These are phyloP conservation scores for Epinephelus moara DNA, from an alignment of 2,113 vertebrate species.

Conservation along the genomic window DNA sequence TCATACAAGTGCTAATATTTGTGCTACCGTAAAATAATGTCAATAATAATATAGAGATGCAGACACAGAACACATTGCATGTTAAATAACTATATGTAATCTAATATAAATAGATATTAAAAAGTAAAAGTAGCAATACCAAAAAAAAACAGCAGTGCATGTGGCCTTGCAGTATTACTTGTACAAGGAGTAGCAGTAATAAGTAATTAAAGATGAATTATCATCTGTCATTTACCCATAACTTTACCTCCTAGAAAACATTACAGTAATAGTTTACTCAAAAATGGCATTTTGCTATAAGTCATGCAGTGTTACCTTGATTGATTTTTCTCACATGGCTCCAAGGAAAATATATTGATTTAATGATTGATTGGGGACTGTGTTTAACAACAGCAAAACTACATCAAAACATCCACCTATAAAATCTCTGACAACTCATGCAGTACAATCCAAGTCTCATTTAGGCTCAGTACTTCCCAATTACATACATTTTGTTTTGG, in stretches of 20 bases:
- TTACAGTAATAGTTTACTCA: no score
- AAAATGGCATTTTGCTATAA: no score
- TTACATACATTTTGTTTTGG: no score
- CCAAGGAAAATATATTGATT: no score
- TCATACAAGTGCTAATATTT: background rate
- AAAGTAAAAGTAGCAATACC: background rate
- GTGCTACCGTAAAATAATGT: background rate
- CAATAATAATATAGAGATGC: background rate
- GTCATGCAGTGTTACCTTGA: no score
- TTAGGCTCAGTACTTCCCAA: no score
- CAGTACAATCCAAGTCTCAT: no score
- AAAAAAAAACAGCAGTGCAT: background rate
- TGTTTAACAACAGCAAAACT: no score
- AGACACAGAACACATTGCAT: background rate
- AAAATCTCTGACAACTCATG: no score
- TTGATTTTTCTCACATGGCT: no score
- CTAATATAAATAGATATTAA: background rate
- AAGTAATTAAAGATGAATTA: background rate
- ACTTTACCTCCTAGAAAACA: background rate
- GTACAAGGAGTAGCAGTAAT: background rate
- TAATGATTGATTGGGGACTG: no score
- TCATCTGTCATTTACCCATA: conserved; percentile 2
- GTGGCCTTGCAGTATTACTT: background rate
- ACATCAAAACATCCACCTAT: no score
- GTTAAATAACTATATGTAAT: background rate